Base-by-base conservation (phyloP, 2,113 vertebrate species). In the Hyperopisus bebe region DNA sequence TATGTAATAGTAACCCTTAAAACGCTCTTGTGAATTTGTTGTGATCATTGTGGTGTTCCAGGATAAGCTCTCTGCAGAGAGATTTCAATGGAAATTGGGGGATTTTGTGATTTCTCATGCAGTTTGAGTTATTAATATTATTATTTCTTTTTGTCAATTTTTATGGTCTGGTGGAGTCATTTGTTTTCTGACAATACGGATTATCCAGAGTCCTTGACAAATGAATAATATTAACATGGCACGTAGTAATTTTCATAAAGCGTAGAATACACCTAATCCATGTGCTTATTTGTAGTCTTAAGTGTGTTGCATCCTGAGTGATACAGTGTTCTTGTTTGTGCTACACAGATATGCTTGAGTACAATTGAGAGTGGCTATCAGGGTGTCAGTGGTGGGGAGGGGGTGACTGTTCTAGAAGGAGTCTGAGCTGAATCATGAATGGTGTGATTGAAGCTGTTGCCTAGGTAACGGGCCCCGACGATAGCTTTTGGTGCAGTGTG, bases 391-490 rank as follows among this genome's bases (percentile, higher is more conserved):
- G 27, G 62, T 27, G 62, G 62, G n/a, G 27, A 27, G 80, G 82
- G 53, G 82, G 42, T 44, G 84, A 46, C 42, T 42, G 70, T 86
- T 90, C 89, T 90, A 86, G 47, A 86, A 88, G 87, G 90, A 88
- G 90, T 90, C 87, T 77, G 86, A 90, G 90, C 66, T 90, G 90
- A 89, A 74, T 90, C 86, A 90, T 90, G 86, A 88, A 88, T 90
- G 87, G 90, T 88, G 53, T 90, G 90, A 90, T 90, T 90, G 86
- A 90, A 90, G 70, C 27, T 77, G 90, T 90, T 90, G 86, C 90
- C 77, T 88, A 88, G 90, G 90, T 90, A 90, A 90, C 90, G 35
- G 90, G 90, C 90, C 90, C 90, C 55, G 90, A 90, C 88, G 90
- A 90, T 90, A 90, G 87, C 86, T 88, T 88, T 90, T 88, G 86